Evolutionary conservation across 2,113 vertebrate species (phyloP), one percentile per base, ranked within the genome.

Genomic region (Gadus chalcogrammus): DNA sequence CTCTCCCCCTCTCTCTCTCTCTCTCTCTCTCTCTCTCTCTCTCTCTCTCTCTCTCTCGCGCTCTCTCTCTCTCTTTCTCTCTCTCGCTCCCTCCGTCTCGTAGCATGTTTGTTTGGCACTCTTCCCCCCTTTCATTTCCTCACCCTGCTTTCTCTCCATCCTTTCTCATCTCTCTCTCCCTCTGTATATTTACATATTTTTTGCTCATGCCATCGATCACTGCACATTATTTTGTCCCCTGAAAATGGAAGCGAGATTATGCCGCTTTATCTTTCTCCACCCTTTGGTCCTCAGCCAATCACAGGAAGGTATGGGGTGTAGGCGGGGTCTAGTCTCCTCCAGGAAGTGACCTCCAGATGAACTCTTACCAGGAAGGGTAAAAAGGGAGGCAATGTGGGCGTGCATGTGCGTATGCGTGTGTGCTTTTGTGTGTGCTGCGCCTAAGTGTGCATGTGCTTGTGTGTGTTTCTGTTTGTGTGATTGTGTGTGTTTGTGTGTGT

Each of bases 321-420:
- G 31, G 56, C 17, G 22, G 67, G n/a, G 67, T 15, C 27, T 38
- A 20, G 28, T 48, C 68, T 61, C 28, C 58, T 42, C 59, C 68
- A 67, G 71, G 64, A 73, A 73, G 64, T 78, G 82, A 80, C 75
- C 78, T 31, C 56, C 60, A 60, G 38, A 65, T 83, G 73, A 83
- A 83, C 78, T 71, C 65, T 55, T 4, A 55, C 13, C 20, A 31
- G 63, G 22, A 60, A 70, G 79, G 74, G 79, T 67, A 77, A 66
- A 69, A 81, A 72, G 66, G 81, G 62, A 68, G 61, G 24, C 65
- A 48, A 35, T 27, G 35, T 61, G 35, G 48, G 68, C 22, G n/a
- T 62, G 59, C 48, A 59, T 70, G 59, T 52, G 68, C 15, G 15
- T 62, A 20, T 28, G 22, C 35, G 61, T 17, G 22, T 63, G 22